Base-by-base conservation (phyloP, 2,797 vertebrate species). In the Anolis apletophallus region DNA sequence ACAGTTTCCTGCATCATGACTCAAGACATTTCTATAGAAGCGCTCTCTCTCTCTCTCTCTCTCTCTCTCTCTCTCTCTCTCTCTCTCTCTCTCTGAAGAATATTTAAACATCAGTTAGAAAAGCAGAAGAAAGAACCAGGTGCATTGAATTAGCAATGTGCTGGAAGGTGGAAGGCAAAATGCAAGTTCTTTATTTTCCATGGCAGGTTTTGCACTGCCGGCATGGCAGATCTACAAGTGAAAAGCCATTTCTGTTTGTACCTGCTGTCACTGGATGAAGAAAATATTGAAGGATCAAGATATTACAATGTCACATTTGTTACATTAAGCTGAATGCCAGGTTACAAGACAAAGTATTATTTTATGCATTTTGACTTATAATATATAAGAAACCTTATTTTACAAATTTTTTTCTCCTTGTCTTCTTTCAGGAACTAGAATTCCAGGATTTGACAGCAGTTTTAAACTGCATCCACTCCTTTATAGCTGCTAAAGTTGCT, bases 401-500 rank as follows among this genome's bases (percentile, higher is more conserved):
- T 74, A 83, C 10, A 80, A 23, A 6, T 87, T 85, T 90, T 87
- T 23, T 90, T 80, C 85, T 88, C 10, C 64, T 86, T 86, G 61
- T 91, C 89, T 64, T 79, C 12, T 92, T 94, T 67, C 90, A 99
- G 98, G 98, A 99, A 83, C 96, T 99, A 79, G 98, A 99, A 95
- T 99, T 99, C 93, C 97, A 96, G 61, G 98, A 99, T 94, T 96
- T 98, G 88, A 98, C 98, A 0, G 97, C 97, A 0, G 97, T 99
- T 91, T 97, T 99, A 88, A 98, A 98, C 90, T 99, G 98, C 85
- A 97, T 99, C 82, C 98, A 98, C 91, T 97, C 98, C 87, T 99
- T 99, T 95, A 97, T 99, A 57, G 98, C 98, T 82, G 98, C 98
- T 92, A 99, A 98, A 95, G 98, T 99, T 96, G 98, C 98, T 92